phyloP scores from a whole-genome alignment of 2,113 vertebrate genomes.

The Crypturellus undulatus region DNA sequence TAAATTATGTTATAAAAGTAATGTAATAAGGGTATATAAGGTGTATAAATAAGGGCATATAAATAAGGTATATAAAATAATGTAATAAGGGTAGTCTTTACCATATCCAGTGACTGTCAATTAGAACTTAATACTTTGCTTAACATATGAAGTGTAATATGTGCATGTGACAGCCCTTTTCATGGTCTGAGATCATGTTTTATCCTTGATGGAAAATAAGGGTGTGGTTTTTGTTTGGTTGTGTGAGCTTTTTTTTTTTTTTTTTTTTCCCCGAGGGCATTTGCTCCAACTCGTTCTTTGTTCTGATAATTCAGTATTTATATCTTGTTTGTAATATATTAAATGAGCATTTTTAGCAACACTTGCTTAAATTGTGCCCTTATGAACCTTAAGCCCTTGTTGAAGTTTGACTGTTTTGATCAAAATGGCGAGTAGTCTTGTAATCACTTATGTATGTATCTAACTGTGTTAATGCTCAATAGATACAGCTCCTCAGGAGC shows the following conservation, averaged over 20 bases:
- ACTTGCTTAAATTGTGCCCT: not conserved
- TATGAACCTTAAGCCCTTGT: not conserved
- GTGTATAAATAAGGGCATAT: no score
- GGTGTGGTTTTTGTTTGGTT: no score
- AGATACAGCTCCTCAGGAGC: constrained; percentile 4
- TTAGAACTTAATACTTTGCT: not conserved
- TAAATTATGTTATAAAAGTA: no score
- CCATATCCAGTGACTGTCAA: not conserved
- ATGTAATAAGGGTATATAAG: no score
- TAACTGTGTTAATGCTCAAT: constrained; percentile 10
- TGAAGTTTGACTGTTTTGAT: not conserved
- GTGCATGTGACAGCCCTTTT: not conserved
- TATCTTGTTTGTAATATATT: not conserved
- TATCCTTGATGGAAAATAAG: not conserved
- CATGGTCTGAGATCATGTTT: not conserved
- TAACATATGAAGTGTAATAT: not conserved
- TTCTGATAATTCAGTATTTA: not conserved
- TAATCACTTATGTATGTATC: not conserved
- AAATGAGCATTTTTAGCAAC: not conserved
- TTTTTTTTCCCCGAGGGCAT: not conserved
- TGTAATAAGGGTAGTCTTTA: no score
- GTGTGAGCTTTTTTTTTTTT: not conserved
- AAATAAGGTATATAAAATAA: no score
- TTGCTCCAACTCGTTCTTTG: not conserved
- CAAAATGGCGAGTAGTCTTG: not conserved